Percentiles rank a stretch among this genome's conserved stretches.
Evolutionary conservation across 1,140 invertebrate genomes (phyloP).

Genomic region (Manduca sexta): DNA sequence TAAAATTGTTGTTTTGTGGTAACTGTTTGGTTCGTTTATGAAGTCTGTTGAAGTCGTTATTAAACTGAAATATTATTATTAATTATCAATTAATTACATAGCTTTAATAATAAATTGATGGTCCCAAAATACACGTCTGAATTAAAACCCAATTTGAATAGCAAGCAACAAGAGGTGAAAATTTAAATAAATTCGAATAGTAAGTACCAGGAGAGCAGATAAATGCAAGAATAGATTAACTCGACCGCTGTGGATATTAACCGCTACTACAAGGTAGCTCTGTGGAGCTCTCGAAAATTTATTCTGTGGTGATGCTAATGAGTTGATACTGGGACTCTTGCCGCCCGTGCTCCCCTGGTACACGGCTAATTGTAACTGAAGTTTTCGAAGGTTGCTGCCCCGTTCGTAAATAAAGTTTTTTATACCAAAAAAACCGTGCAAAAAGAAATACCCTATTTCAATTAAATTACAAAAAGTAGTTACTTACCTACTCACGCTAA

Average conservation of each 20-base stretch:
- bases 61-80: too few species aligned
- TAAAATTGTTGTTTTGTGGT: too few species aligned
- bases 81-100: too few species aligned
- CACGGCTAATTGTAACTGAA: slow-evolving; percentile 12
- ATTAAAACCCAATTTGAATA: neutral
- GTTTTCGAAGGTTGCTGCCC: too few species aligned
- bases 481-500: too few species aligned
- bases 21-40: too few species aligned
- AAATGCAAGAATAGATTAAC: slow-evolving; percentile 29
- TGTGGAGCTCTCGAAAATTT: slow-evolving; percentile 17
- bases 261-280: slow-evolving; percentile 3
- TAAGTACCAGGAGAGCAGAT: slow-evolving; percentile 19
- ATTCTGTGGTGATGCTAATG: slow-evolving; percentile 30
- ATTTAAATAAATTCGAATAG: slow-evolving; percentile 18
- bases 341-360: slow-evolving; percentile 17
- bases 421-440: too few species aligned
- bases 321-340: slow-evolving; percentile 20
- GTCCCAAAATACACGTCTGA: neutral
- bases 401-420: neutral
- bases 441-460: too few species aligned
- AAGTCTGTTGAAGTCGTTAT: too few species aligned
- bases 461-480: too few species aligned
- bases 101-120: too few species aligned
- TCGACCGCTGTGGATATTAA: slow-evolving; percentile 16
- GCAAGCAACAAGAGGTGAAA: slow-evolving; percentile 9